Percentiles rank a stretch among this genome's conserved stretches.
phyloP scores from a whole-genome alignment of 2,113 vertebrate genomes.

The Desmodus rotundus region DNA sequence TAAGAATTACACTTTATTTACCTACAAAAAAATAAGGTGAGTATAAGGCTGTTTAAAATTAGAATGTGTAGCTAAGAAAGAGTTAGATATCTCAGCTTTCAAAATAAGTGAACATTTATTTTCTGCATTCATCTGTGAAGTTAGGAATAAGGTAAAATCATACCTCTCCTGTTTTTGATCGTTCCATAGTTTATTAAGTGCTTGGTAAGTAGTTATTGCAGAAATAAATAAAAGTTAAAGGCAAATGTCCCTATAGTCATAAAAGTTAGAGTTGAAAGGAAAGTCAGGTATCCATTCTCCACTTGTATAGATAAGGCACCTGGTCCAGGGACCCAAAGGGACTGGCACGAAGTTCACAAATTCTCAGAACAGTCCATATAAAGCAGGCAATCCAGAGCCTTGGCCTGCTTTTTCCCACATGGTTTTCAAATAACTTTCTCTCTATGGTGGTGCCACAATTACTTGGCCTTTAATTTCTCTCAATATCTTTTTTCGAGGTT shows the following conservation, averaged over 20 bases:
- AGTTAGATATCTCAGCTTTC: not conserved
- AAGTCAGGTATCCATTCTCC: not conserved
- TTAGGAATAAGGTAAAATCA: not conserved
- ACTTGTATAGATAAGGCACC: not conserved
- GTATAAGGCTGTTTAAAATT: not conserved
- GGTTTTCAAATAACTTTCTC: not conserved
- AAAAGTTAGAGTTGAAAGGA: not conserved
- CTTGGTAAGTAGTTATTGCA: not conserved
- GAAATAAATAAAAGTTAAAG: not conserved
- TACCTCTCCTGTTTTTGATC: not conserved
- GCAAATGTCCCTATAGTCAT: not conserved
- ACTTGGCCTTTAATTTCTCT: constrained; percentile 15
- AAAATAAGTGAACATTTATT: not conserved
- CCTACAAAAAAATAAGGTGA: not conserved
- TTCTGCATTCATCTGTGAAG: not conserved
- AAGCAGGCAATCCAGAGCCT: not conserved
- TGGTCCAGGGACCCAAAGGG: not conserved
- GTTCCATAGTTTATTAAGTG: not conserved
- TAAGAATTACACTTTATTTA: not conserved
- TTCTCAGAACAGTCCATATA: not conserved
- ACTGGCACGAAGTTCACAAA: not conserved
- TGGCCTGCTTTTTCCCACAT: not conserved
- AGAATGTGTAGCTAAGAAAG: not conserved
- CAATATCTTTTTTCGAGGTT: constrained; percentile 32
- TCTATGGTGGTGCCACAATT: not conserved